Evolutionary conservation across 1,140 invertebrate genomes (phyloP), one percentile per base, ranked within the genome.

Genomic region (Saccostrea glomerata): DNA sequence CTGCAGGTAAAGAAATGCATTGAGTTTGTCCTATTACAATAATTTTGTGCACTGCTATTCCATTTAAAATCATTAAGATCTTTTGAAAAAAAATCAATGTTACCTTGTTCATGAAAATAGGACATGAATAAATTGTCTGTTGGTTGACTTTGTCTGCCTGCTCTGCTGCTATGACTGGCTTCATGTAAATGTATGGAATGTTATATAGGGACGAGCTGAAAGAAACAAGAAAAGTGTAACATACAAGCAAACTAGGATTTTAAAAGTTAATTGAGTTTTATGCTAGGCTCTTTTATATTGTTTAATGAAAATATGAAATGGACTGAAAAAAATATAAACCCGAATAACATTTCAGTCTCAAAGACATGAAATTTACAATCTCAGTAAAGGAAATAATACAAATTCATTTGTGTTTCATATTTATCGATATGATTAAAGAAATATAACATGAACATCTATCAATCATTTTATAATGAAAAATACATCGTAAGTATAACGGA

Each of bases 31-130:
- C n/a, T 17, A 20, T n/a, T 47, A 47, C 5, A 9, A 7, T 47
- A 20, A 20, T 17, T 63, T 63, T 63, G 0, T 17, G 17, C 58
- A 63, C n/a, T 20, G 6, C 13, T 7, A 63, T 20, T 36, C 13
- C 60, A 66, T 40, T 25, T 9, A 58, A n/a, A 25, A 85, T 85
- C 40, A 47, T 25, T 82, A 5, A 84, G 13, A 84, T 25, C 36
- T 15, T 36, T 87, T 20, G 60, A 85, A 23, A 88, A 23, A 17
- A 86, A 23, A 82, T 36, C 11, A 83, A 56, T 47, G 85, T 82
- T 86, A 94, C 94, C 92, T 93, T 94, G 87, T 94, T 94, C 91
- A 94, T 93, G 86, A 92, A 94, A 20, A 94, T 90, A 73, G 94
- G 94, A 87, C 93, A 92, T 30, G 91, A 85, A 73, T 92, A 93